These are phyloP conservation scores for Perizoma affinitatum DNA, from an alignment of 2,888 invertebrate species.

Conservation along the genomic window DNA sequence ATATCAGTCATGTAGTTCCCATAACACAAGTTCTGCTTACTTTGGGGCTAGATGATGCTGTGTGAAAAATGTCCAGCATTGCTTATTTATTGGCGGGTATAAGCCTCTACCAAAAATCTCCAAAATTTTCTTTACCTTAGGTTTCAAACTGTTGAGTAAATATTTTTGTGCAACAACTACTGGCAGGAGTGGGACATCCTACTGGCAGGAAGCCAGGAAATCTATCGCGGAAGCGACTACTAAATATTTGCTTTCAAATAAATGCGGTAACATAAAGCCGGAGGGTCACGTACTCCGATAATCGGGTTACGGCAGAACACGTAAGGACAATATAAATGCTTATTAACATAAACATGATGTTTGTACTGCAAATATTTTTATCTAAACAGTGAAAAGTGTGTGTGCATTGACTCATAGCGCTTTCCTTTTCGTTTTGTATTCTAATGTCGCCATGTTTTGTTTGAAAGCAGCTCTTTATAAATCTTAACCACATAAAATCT, in stretches of 20 bases:
- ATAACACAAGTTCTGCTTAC: no score
- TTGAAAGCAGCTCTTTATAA: conserved; percentile 21
- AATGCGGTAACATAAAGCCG: conserved; percentile 41
- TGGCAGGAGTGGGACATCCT: conserved; percentile 34
- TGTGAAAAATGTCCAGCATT: no score
- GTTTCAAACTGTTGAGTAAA: background rate
- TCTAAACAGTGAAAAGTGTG: conserved; percentile 15
- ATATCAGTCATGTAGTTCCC: no score
- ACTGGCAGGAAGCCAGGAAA: conserved; percentile 50
- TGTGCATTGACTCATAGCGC: conserved; percentile 50
- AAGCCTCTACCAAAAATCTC: no score
- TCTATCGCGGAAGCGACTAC: conserved; percentile 44
- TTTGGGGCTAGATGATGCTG: no score
- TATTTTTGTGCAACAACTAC: background rate
- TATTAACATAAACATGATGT: conserved; percentile 64
- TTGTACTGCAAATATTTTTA: conserved; percentile 49
- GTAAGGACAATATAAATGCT: conserved; percentile 57
- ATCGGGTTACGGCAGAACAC: conserved; percentile 61
- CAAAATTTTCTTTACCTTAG: background rate
- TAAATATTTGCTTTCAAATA: conserved; percentile 65
- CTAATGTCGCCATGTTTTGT: conserved; percentile 40
- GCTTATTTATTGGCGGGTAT: no score
- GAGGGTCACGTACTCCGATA: conserved; percentile 61
- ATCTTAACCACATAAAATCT: conserved; percentile 7
- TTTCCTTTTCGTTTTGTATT: conserved; percentile 61